These are phyloP conservation scores for Lepidotrigona ventralis DNA, from an alignment of 1,140 invertebrate genomes.

Conservation along the genomic window DNA sequence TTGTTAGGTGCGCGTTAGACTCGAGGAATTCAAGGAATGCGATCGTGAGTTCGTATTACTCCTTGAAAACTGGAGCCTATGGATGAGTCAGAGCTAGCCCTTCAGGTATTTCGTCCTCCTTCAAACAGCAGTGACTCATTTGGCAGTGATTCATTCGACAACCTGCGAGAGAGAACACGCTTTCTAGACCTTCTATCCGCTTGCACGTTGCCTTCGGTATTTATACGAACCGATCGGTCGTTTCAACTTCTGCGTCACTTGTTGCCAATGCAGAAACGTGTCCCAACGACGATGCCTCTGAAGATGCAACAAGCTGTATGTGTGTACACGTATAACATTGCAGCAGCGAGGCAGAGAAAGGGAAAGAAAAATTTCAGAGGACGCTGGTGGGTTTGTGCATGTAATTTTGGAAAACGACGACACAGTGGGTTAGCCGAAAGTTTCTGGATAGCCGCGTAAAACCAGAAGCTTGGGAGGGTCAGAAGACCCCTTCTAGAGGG, in stretches of 20 bases:
- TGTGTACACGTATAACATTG: too few species aligned
- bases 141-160: constrained; percentile 54
- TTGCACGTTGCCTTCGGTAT: constrained; percentile 1
- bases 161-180: background rate
- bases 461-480: constrained; percentile 68
- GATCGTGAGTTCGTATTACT: constrained; percentile 51
- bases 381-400: background rate
- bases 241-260: background rate
- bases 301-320: background rate
- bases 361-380: background rate
- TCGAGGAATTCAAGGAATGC: constrained; percentile 58
- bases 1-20: background rate
- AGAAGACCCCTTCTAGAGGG: constrained; percentile 1
- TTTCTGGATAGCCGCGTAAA: constrained; percentile 67
- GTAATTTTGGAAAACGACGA: constrained; percentile 42
- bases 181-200: constrained; percentile 11
- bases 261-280: background rate
- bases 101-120: constrained; percentile 47
- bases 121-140: constrained; percentile 51
- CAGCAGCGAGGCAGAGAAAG: too few species aligned
- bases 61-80: constrained; percentile 54
- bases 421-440: constrained; percentile 26
- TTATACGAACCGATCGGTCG: constrained; percentile 11
- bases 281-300: too few species aligned
- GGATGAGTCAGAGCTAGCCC: constrained; percentile 47